Conservation (phyloP, 2,888 invertebrate species). For the Hypomecis punctinalis region DNA sequence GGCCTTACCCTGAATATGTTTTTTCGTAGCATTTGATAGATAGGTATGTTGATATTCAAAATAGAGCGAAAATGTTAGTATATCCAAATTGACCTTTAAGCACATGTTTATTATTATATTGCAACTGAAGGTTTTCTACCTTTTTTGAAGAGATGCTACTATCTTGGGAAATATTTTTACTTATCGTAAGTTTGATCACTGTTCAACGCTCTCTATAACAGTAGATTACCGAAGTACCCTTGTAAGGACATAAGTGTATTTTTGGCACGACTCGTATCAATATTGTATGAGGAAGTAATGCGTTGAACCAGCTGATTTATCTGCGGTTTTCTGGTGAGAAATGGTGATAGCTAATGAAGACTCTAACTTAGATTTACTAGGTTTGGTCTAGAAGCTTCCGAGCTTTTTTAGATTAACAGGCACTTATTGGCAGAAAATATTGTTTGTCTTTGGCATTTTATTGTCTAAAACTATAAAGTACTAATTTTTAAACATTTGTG, state of each 20-base stretch:
- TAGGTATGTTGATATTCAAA: no score
- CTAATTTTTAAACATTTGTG: no score
- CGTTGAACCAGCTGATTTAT: conserved; percentile 34
- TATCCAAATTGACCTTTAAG: no score
- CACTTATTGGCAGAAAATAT: no score
- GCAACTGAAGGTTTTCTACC: no score
- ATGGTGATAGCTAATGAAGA: conserved; percentile 22
- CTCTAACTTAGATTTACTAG: conserved; percentile 27
- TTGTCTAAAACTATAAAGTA: no score
- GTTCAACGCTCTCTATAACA: conserved; percentile 17
- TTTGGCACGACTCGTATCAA: conserved; percentile 44
- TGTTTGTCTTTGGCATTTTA: no score
- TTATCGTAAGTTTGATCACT: conserved; percentile 5
- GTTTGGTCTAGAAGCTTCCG: not conserved
- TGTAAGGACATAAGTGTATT: conserved; percentile 44
- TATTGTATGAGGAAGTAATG: conserved; percentile 36
- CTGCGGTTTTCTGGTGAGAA: conserved; percentile 29
- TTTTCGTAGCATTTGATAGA: no score
- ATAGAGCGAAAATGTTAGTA: no score
- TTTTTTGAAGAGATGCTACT: no score
- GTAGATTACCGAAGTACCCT: conserved; percentile 24
- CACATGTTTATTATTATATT: no score
- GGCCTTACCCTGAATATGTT: no score
- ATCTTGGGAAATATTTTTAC: not conserved
- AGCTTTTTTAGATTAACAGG: not conserved